These are phyloP conservation scores for Thera obeliscata DNA, from an alignment of 2,888 invertebrate species.

Conservation along the genomic window DNA sequence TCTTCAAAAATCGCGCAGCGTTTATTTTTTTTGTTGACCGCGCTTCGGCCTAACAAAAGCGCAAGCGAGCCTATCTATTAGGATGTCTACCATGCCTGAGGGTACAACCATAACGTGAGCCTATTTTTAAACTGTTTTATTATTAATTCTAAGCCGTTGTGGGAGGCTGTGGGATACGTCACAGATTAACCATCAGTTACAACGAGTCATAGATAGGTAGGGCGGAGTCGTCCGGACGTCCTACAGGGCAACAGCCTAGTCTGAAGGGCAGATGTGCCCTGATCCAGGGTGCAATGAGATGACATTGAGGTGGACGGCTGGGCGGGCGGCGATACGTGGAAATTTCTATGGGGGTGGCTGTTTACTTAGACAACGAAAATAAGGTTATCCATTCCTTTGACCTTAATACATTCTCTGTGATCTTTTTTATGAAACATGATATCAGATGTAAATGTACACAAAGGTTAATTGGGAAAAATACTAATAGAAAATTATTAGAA, in stretches of 20 bases:
- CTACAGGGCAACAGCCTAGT: conserved; percentile 47
- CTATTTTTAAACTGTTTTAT: not conserved
- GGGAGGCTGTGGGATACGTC: not conserved
- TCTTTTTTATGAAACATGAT: too few species aligned
- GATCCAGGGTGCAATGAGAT: conserved; percentile 24
- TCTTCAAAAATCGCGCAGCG: too few species aligned
- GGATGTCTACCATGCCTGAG: not conserved
- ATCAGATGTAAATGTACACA: too few species aligned
- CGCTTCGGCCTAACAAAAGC: too few species aligned
- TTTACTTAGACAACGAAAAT: not conserved
- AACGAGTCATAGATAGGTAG: not conserved
- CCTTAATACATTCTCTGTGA: not conserved
- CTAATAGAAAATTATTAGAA: too few species aligned
- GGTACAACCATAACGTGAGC: not conserved
- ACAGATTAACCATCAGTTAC: not conserved
- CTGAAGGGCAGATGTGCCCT: conserved; percentile 49
- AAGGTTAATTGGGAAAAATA: too few species aligned
- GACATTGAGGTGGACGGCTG: conserved; percentile 26
- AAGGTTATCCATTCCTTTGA: not conserved
- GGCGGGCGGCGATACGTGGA: conserved; percentile 12
- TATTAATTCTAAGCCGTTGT: not conserved
- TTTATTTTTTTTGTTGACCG: too few species aligned
- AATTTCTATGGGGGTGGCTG: not conserved
- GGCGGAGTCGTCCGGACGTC: conserved; percentile 32
- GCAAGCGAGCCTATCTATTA: not conserved